A percentile compares a stretch with the other conserved stretches of the same genome.
phyloP scores from a whole-genome alignment of 2,888 invertebrate genomes.

The Hedya salicella region DNA sequence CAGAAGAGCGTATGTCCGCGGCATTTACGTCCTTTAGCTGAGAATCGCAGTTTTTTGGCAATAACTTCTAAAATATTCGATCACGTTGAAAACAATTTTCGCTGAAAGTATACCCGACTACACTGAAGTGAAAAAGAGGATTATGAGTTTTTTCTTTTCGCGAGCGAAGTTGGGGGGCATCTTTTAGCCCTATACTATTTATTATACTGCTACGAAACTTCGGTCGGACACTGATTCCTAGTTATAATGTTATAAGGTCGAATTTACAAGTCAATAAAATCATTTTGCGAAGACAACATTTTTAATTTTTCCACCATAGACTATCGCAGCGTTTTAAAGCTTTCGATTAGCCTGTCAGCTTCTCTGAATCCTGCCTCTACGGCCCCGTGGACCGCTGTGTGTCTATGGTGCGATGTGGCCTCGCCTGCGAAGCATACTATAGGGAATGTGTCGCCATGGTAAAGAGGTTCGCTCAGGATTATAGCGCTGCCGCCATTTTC shows the following conservation, averaged over 20 bases:
- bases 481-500: constrained; percentile 80
- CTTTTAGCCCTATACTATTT: too few relatives aligned
- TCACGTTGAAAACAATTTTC: too few relatives aligned
- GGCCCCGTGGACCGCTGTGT: constrained; percentile 89
- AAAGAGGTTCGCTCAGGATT: constrained; percentile 84
- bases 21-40: too few relatives aligned
- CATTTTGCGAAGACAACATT: not conserved
- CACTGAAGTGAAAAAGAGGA: too few relatives aligned
- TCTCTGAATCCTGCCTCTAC: constrained; percentile 90
- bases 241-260: not conserved
- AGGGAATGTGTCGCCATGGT: constrained; percentile 67
- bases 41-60: too few relatives aligned
- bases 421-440: constrained; percentile 88
- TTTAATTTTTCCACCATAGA: constrained; percentile 22
- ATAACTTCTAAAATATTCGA: too few relatives aligned
- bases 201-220: too few relatives aligned
- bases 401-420: constrained; percentile 87
- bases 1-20: too few relatives aligned
- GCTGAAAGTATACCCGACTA: too few relatives aligned
- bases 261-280: constrained; percentile 1
- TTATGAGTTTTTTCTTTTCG: too few relatives aligned
- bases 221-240: too few relatives aligned
- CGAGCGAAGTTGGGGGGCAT: too few relatives aligned
- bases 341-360: constrained; percentile 84
- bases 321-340: constrained; percentile 52